phyloP scores from a whole-genome alignment of 2,888 invertebrate species.

The Toxonevra muliebris region DNA sequence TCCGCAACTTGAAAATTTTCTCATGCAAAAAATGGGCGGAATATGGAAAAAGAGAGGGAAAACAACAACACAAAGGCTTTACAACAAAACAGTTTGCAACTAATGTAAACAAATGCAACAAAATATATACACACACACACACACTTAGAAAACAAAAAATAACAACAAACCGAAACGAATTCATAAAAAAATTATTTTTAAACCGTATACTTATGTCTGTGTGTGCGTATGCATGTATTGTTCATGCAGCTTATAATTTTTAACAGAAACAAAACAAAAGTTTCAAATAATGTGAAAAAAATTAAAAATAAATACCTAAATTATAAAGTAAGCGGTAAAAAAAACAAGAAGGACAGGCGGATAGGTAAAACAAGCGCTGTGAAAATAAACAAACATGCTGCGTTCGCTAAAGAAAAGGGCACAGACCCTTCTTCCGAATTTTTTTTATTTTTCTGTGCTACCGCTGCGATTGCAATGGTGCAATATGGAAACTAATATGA shows the following conservation, averaged over 20 bases:
- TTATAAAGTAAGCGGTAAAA: constrained; percentile 57
- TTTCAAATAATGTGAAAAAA: constrained; percentile 20
- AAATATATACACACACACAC: too few relatives aligned
- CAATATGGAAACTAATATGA: too few relatives aligned
- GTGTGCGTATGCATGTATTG: neutral
- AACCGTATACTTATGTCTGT: neutral
- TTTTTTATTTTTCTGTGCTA: neutral
- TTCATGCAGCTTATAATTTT: constrained; percentile 14
- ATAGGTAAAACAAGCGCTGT: constrained; percentile 38
- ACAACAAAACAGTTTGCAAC: constrained; percentile 45
- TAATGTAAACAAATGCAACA: constrained; percentile 50
- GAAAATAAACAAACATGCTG: constrained; percentile 51
- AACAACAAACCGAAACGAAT: constrained; percentile 41
- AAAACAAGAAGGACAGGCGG: constrained; percentile 41
- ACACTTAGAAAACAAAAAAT: constrained; percentile 19
- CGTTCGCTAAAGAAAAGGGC: constrained; percentile 3
- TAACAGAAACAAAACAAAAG: constrained; percentile 11
- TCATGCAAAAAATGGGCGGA: constrained; percentile 46
- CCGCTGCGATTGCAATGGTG: too few relatives aligned
- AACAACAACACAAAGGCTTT: constrained; percentile 26
- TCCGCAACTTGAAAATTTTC: constrained; percentile 62
- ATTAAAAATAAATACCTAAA: constrained; percentile 27
- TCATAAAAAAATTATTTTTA: constrained; percentile 34
- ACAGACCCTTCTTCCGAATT: neutral
- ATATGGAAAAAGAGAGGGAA: constrained; percentile 35